Base-by-base conservation (phyloP, 2,113 vertebrate species). In the Formicarius rufipectus region DNA sequence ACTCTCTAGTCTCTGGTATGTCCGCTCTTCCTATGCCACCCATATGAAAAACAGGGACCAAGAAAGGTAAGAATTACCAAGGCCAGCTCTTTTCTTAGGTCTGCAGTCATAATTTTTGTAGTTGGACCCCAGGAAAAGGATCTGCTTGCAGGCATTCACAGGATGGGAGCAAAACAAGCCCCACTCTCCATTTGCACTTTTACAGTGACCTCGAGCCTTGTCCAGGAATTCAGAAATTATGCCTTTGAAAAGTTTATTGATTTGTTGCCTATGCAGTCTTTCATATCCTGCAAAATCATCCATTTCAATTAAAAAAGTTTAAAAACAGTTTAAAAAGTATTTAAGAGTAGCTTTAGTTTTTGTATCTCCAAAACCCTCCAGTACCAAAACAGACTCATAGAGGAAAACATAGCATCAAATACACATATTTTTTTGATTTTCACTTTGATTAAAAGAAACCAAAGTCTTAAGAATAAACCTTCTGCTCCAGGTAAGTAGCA, bases 361-460 rank as follows among this genome's bases (percentile, higher is more conserved):
- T 47, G 31, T 6, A 47, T 6, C 12, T 63, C 47, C 37, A 58
- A n/a, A 79, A 56, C 10, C 7, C 21, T 80, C 42, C 42, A 50
- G 30, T 19, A 50, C 23, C 24, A 39, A 67, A 35, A 25, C 7
- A n/a, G 22, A 80, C 52, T 63, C 40, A 21, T 1, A n/a, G 30
- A 33, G 45, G 33, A 64, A 93, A 88, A 60, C 1, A 2, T 19
- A 49, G 10, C 37, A 89, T 7, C 37, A 84, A 62, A 89, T 50
- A 77, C 5, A 49, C 0, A 0, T 25, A 44, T 64, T 80, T 50
- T 13, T 2, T 27, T 14, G 28, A 69, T 30, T 76, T 90, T 66
- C 6, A 21, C 15, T 86, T 73, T 30, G 45, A 50, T 6, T 53
- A 21, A 72, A 80, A 31, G 28, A 88, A 90, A 60, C 3, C 13